phyloP scores from a whole-genome alignment of 2,888 invertebrate species.

The Pantelozetes paolii region DNA sequence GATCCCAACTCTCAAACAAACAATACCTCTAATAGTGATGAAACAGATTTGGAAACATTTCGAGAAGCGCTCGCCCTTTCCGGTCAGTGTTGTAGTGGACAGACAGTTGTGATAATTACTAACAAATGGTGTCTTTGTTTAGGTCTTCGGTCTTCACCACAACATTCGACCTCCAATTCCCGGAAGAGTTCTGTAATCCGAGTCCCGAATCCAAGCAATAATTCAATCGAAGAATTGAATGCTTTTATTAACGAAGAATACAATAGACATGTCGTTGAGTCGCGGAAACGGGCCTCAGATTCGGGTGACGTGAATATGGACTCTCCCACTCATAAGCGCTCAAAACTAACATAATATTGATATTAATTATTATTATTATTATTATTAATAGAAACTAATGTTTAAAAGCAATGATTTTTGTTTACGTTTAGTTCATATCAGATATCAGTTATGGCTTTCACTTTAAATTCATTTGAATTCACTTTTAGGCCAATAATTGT shows the following conservation, averaged over 20 bases:
- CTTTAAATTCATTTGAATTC: neutral
- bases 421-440: constrained; percentile 16
- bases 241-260: constrained; percentile 66
- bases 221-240: constrained; percentile 60
- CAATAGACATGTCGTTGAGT: constrained; percentile 63
- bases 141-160: constrained; percentile 11
- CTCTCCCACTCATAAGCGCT: constrained; percentile 69
- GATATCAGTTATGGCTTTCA: constrained; percentile 27
- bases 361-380: neutral
- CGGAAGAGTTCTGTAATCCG: constrained; percentile 39
- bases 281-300: constrained; percentile 57
- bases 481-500: too few relatives aligned
- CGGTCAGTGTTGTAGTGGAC: constrained; percentile 52
- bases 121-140: neutral
- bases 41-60: constrained; percentile 65
- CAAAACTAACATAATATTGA: constrained; percentile 37
- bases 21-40: constrained; percentile 52
- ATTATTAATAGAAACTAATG: neutral
- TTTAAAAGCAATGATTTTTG: neutral
- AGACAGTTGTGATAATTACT: neutral
- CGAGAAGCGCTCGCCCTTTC: constrained; percentile 67
- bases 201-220: constrained; percentile 43
- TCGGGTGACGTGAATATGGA: constrained; percentile 71
- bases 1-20: neutral
- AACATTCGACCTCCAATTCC: constrained; percentile 17